A percentile compares a stretch with the other conserved stretches of the same genome.
phyloP scores from a whole-genome alignment of 2,113 vertebrate species.

The Nipponia nippon region DNA sequence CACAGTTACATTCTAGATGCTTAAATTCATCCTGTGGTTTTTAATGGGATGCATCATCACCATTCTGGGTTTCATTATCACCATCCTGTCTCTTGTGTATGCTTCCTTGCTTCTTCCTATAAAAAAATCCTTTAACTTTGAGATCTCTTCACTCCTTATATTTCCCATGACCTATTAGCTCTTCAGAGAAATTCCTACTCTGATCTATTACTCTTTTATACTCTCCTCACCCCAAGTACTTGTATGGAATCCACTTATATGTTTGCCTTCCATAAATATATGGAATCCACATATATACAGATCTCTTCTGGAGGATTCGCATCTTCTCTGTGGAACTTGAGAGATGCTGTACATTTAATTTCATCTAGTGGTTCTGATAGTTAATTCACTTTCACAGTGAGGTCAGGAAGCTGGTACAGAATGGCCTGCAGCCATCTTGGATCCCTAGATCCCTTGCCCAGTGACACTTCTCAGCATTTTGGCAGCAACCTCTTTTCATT shows the following conservation, averaged over 20 bases:
- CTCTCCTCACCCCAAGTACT: neutral
- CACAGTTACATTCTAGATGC: neutral
- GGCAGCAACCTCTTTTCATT: neutral
- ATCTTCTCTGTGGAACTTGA: neutral
- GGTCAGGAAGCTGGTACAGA: neutral
- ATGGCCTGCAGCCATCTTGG: neutral
- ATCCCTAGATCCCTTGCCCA: neutral
- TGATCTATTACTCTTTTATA: neutral
- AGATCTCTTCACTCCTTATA: neutral
- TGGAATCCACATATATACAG: neutral
- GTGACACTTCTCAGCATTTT: neutral
- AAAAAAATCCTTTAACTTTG: neutral
- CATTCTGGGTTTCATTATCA: neutral
- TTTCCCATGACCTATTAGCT: neutral
- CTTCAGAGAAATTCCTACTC: neutral
- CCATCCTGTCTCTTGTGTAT: neutral
- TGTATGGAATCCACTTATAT: neutral
- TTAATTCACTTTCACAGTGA: neutral
- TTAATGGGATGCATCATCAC: neutral
- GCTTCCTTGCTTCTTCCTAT: neutral
- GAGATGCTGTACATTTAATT: neutral
- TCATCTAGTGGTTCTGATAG: neutral
- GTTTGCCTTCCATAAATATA: neutral
- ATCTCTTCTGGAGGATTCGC: neutral
- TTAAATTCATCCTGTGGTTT: neutral